Base-by-base conservation (phyloP, 2,113 vertebrate species). In the Mormyrus lacerda region DNA sequence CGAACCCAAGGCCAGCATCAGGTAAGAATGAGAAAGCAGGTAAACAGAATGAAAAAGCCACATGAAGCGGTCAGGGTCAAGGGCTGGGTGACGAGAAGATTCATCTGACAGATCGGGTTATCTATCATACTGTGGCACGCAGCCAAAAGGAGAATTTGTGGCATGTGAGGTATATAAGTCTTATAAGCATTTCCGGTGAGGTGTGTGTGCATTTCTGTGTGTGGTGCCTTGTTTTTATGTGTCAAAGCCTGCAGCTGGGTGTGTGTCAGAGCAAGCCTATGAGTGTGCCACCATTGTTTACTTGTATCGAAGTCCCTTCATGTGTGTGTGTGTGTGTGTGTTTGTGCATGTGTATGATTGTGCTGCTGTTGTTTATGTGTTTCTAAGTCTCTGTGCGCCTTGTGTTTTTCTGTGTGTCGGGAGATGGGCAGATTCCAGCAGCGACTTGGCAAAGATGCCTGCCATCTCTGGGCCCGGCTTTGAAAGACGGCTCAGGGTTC, bases 401-500 rank as follows among this genome's bases (percentile, higher is more conserved):
- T 19, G 88, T 90, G 87, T 50, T 82, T 76, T 35, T 79, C 31
- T 42, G 35, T 79, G 35, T 42, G 73, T 79, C 91, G 92, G 92
- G 91, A 93, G 85, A 92, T 93, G 92, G 92, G 93, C 91, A 91
- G 92, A 94, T 94, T 92, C 92, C 87, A 93, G 95, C 95, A 95
- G 94, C 91, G 83, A 93, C 93, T 92, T 93, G 94, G 93, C 93
- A 95, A 94, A 91, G 79, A 51, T 91, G 94, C 93, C 94, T 93
- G 90, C 94, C 91, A 93, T 95, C 94, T 95, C 93, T 86, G 93
- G 94, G 93, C 92, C 93, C 87, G 90, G 93, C 95, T 94, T 69
- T 93, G 95, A 94, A 95, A 95, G 95, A 94, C 95, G 92, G 91
- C 92, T 79, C 31, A 19, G 91, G 93, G 95, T 96, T 96, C 94